These are phyloP conservation scores for Peromyscus eremicus DNA, from an alignment of 2,797 vertebrate genomes.

Conservation along the genomic window DNA sequence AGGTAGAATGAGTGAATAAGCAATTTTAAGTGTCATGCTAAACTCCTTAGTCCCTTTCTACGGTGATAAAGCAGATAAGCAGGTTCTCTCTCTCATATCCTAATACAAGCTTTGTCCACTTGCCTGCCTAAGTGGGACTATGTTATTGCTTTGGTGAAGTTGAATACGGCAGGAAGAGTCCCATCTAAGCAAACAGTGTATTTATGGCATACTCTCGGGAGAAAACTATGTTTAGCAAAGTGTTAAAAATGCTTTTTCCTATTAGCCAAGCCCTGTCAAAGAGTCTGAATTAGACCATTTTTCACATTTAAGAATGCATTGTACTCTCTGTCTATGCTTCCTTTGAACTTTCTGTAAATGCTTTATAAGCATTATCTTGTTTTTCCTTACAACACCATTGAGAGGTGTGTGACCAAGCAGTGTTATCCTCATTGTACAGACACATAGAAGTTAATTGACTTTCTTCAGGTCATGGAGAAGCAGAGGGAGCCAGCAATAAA, in stretches of 20 bases:
- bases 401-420: constrained; percentile 71
- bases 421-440: constrained; percentile 75
- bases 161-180: background rate
- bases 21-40: background rate
- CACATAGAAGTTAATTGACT: constrained; percentile 78
- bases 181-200: background rate
- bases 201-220: constrained; percentile 21
- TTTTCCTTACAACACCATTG: constrained; percentile 67
- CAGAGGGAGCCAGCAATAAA: constrained; percentile 56
- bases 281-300: constrained; percentile 70
- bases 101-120: background rate
- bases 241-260: constrained; percentile 73
- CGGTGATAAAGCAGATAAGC: background rate
- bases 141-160: constrained; percentile 1
- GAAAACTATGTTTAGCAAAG: constrained; percentile 67
- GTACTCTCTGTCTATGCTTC: constrained; percentile 45
- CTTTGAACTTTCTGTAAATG: constrained; percentile 78
- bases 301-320: constrained; percentile 77
- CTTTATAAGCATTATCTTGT: constrained; percentile 77
- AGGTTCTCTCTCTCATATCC: background rate
- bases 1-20: background rate
- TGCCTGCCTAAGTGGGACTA: background rate
- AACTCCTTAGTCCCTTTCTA: constrained; percentile 8
- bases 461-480: constrained; percentile 67
- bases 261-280: constrained; percentile 66